Conservation (phyloP, 64 coral and sea anemone genomes). For the Montipora foliosa region DNA sequence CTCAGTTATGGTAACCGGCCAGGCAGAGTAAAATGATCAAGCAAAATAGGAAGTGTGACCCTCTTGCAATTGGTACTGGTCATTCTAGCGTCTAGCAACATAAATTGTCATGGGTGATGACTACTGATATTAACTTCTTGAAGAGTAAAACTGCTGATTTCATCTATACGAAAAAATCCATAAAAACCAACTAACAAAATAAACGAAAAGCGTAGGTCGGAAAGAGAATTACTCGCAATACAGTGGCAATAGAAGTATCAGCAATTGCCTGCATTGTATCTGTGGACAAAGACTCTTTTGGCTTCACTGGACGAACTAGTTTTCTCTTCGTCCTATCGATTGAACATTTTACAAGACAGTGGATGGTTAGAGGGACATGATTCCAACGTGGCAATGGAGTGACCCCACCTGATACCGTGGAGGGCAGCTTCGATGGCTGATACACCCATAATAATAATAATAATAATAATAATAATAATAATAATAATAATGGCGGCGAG, state of each 20-base stretch:
- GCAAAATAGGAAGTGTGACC: constrained; percentile 37
- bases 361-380: neutral
- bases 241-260: no score
- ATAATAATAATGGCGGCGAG: no score
- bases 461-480: no score
- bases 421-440: neutral
- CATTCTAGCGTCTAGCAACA: no score
- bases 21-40: neutral
- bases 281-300: neutral
- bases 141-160: no score
- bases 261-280: neutral
- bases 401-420: neutral
- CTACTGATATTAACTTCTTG: no score
- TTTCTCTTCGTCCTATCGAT: no score
- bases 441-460: no score
- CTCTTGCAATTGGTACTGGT: neutral
- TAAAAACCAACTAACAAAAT: constrained; percentile 61
- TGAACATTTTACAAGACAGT: neutral
- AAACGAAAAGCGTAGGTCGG: constrained; percentile 57
- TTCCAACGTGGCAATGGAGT: no score
- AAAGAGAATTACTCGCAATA: neutral
- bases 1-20: constrained; percentile 48
- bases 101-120: no score
- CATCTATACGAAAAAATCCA: neutral
- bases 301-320: no score